Evolutionary conservation across 1,140 invertebrate genomes (phyloP), one percentile per base, ranked within the genome.

Genomic region (Hypothenemus hampei): DNA sequence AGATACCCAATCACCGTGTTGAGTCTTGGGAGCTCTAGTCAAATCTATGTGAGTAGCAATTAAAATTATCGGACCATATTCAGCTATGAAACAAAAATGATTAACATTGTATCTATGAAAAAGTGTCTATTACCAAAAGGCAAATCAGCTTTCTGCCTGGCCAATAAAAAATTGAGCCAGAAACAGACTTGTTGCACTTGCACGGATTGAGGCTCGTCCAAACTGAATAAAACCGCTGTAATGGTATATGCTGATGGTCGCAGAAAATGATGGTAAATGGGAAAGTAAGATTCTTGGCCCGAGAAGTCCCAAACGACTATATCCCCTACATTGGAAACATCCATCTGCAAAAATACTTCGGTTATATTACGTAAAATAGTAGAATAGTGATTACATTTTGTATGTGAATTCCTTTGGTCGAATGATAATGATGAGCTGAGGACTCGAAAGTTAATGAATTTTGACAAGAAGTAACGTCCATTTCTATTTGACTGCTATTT

Each of bases 291-390:
- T 66, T 89, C 84, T 63, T 88, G 83, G 1, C 89, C 88, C 19
- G 86, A 88, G 66, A 91, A 88, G 67, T 91, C 88, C 87, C 87
- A 91, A 22, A 90, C 75, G 24, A 81, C 83, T 18, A 86, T 68
- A 50, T 87, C 82, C 21, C 84, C 84, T 4, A 75, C 70, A 45
- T 67, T 72, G 23, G 79, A 74, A 36, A 77, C 66, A 48, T 71
- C 73, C 68, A 73, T 76, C 82, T 82, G 64, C 18, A 70, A 72
- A 11, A 23, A 35, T 40, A 44, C 6, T 10, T 29, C 46, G 22
- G 24, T 39, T 33, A 41, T 23, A 58, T 10, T 40, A 11, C 43
- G 48, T 8, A 40, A 49, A 44, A 51, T 24, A 45, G 24, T 26
- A 47, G 10, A 36, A 36, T 19, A 39, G 40, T 16, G 49, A 57